phyloP scores from a whole-genome alignment of 2,113 vertebrate genomes.

The Misgurnus anguillicaudatus region DNA sequence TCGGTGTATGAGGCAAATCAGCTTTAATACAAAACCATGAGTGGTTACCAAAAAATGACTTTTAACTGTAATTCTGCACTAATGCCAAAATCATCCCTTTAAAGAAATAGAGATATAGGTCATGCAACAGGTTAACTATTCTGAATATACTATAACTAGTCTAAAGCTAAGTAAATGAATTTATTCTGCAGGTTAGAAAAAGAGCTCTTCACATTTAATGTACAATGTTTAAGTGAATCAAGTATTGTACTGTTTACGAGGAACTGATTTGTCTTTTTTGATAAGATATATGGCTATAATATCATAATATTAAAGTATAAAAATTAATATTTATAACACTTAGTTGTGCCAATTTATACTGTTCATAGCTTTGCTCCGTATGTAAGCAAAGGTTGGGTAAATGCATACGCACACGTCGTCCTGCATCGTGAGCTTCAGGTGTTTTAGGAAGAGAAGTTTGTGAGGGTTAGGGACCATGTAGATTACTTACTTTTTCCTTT shows the following conservation, averaged over 20 bases:
- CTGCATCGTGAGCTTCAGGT: constrained; percentile 4
- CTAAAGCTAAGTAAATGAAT: not conserved
- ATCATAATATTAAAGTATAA: not conserved
- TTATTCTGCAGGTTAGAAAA: not conserved
- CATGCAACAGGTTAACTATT: too few species aligned
- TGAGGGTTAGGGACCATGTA: constrained; percentile 1
- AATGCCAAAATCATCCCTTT: not conserved
- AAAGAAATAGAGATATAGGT: too few species aligned
- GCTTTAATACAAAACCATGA: constrained; percentile 70
- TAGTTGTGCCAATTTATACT: too few species aligned
- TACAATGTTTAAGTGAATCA: not conserved
- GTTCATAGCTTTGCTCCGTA: too few species aligned
- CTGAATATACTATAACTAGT: too few species aligned
- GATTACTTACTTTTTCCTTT: constrained; percentile 98
- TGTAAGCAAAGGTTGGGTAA: not conserved
- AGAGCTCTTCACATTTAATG: not conserved
- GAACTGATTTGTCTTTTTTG: too few species aligned
- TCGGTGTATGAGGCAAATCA: constrained; percentile 63
- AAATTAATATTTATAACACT: too few species aligned
- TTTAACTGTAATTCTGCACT: not conserved
- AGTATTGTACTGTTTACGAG: not conserved
- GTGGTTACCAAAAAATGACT: constrained; percentile 57
- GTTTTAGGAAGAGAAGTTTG: constrained; percentile 27
- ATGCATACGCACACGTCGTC: not conserved
- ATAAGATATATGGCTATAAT: not conserved